Percentiles rank a stretch among this genome's conserved stretches.
Evolutionary conservation across 2,888 invertebrate genomes (phyloP).

Genomic region (Bellardia pandia): DNA sequence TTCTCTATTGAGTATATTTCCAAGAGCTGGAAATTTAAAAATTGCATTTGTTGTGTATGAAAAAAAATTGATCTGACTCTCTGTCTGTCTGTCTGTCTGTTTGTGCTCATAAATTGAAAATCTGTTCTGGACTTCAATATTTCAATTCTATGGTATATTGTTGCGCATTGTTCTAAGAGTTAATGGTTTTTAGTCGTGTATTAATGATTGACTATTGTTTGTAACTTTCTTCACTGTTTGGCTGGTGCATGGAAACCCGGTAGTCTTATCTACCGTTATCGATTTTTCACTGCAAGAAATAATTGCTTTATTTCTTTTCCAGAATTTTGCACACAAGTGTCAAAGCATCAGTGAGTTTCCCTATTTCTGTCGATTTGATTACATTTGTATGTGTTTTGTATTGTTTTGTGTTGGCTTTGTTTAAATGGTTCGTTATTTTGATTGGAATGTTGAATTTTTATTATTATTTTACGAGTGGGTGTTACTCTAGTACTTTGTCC

Average conservation of each 20-base stretch:
- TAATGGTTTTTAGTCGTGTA: constrained; percentile 61
- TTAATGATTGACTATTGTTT: constrained; percentile 47
- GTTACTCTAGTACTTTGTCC: constrained; percentile 68
- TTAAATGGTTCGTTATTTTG: constrained; percentile 58
- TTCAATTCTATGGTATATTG: constrained; percentile 29
- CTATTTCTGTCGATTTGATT: constrained; percentile 1
- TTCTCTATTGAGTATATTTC: background rate
- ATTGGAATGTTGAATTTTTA: constrained; percentile 56
- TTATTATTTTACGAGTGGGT: constrained; percentile 64
- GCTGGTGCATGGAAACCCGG: constrained; percentile 11
- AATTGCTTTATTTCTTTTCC: constrained; percentile 24
- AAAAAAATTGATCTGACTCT: constrained; percentile 19
- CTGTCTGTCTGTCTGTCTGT: background rate
- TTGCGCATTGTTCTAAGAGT: constrained; percentile 49
- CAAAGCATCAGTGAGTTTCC: constrained; percentile 42
- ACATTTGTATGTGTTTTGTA: constrained; percentile 47
- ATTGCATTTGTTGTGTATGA: constrained; percentile 60
- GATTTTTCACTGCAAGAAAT: background rate
- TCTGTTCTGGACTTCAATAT: constrained; percentile 65
- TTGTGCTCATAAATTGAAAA: constrained; percentile 71
- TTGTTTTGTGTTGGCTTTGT: constrained; percentile 39
- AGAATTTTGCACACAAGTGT: constrained; percentile 59
- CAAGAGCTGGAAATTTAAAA: constrained; percentile 49
- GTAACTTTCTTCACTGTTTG: background rate
- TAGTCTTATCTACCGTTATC: constrained; percentile 62